Base-by-base conservation (phyloP, 2,797 vertebrate genomes). In the Urophycis tenuis region DNA sequence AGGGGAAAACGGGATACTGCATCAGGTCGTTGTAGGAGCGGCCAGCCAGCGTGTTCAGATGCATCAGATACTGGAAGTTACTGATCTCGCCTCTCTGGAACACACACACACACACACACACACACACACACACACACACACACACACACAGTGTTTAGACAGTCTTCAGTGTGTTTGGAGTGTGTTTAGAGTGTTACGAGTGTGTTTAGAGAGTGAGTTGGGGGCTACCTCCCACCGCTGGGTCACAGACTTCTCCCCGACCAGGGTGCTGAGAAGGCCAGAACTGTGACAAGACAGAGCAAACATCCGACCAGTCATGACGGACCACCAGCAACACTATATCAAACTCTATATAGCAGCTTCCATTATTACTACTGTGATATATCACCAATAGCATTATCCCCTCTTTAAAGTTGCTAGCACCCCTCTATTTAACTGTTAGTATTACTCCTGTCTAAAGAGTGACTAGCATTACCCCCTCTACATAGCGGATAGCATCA, bases 11-110 rank as follows among this genome's bases (percentile, higher is more conserved):
- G 0, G 98, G 98, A 79, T 99, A 99, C 92, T 99, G 97, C 98
- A 99, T 99, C 80, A 99, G 94, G 83, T 99, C 98, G 1, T 99
- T 99, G 83, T 99, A 99, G 14, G 98, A 99, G 79, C 98, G 94
- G 71, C 98, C 98, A 0, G 98, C 98, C 91, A 99, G 81, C 0
- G 98, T 99, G 92, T 99, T 99, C 80, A 99, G 93, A 82, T 99
- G 98, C 98, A 99, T 99, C 90, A 99, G 89, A 84, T 99, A 99
- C 92, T 99, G 98, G 92, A 99, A 99, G 88, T 99, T 99, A 89
- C 98, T 99, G 92, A 99, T 99, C 92, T 99, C 98, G 82, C 98
- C 98, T 92, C 96, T 94, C 97, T 98, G 79, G 72, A 19, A 30
- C 17, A 10, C 9, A 5, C 32, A 60, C 34, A 33, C 69, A 33